phyloP scores from a whole-genome alignment of 2,113 vertebrate species.

The Crotalus horridus region DNA sequence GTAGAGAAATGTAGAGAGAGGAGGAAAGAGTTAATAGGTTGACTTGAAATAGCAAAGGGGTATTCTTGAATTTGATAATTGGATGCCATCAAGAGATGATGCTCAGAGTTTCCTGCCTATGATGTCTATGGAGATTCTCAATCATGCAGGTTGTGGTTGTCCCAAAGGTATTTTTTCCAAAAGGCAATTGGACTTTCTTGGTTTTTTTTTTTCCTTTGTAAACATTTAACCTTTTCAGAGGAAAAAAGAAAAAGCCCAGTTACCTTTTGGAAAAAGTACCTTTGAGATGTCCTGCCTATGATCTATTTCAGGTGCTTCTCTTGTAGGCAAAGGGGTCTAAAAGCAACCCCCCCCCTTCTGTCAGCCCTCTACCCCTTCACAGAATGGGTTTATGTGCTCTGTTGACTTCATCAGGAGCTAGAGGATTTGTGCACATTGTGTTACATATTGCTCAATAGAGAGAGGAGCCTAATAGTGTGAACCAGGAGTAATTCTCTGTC shows the following conservation, averaged over 20 bases:
- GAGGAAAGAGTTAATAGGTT: background rate
- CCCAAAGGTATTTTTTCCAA: background rate
- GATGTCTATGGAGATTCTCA: background rate
- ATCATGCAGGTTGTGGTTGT: background rate
- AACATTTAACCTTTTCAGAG: background rate
- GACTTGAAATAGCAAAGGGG: background rate
- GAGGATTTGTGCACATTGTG: background rate
- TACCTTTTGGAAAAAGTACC: background rate
- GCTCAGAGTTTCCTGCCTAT: background rate
- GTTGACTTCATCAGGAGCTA: background rate
- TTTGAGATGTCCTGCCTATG: background rate
- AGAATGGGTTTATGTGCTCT: background rate
- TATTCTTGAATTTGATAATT: background rate
- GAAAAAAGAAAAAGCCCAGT: background rate
- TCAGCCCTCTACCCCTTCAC: background rate
- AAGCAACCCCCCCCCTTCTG: background rate
- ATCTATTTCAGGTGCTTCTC: background rate
- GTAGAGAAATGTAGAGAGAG: background rate
- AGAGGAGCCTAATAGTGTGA: background rate
- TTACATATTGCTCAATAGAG: background rate
- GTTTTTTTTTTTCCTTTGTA: background rate
- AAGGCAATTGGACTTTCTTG: background rate
- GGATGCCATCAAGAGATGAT: background rate
- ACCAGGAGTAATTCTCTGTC: background rate
- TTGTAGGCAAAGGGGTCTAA: background rate